phyloP scores from a whole-genome alignment of 2,113 vertebrate species.

The Cyphomyrus plagiostoma region DNA sequence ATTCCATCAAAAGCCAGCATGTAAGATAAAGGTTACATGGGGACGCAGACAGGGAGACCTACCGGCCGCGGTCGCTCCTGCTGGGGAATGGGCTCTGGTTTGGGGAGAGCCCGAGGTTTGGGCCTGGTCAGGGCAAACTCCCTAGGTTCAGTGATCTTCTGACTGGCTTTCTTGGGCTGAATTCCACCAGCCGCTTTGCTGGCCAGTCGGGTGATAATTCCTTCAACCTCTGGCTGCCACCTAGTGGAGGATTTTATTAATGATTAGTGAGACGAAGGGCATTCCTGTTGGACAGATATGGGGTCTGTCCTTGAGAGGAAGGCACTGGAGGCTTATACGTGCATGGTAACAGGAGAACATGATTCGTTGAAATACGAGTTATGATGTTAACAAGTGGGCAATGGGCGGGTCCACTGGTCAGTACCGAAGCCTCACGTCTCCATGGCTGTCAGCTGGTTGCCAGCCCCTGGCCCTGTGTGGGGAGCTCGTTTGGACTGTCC shows the following conservation, averaged over 20 bases:
- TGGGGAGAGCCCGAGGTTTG: constrained; percentile 57
- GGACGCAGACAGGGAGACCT: not conserved
- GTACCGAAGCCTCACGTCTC: not conserved
- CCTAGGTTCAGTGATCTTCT: constrained; percentile 62
- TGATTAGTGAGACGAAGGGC: not conserved
- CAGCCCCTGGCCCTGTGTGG: not conserved
- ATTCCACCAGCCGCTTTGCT: constrained; percentile 30
- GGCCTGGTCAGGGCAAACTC: constrained; percentile 74
- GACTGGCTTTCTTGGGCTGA: constrained; percentile 44
- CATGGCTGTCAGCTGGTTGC: not conserved
- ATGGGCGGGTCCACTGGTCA: not conserved
- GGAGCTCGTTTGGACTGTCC: not conserved
- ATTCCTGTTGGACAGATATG: not conserved
- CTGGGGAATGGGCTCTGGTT: constrained; percentile 58
- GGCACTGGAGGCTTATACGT: not conserved
- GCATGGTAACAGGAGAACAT: not conserved
- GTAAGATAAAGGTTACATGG: not conserved
- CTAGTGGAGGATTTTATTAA: constrained; percentile 49
- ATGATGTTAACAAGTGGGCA: not conserved
- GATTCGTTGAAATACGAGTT: not conserved
- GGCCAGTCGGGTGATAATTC: constrained; percentile 60
- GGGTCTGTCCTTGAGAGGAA: not conserved
- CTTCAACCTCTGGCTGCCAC: constrained; percentile 72
- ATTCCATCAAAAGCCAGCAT: not conserved
- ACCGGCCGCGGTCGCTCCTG: constrained; percentile 65